Evolutionary conservation across 2,113 vertebrate genomes (phyloP).

Genomic region (Laticauda colubrina): DNA sequence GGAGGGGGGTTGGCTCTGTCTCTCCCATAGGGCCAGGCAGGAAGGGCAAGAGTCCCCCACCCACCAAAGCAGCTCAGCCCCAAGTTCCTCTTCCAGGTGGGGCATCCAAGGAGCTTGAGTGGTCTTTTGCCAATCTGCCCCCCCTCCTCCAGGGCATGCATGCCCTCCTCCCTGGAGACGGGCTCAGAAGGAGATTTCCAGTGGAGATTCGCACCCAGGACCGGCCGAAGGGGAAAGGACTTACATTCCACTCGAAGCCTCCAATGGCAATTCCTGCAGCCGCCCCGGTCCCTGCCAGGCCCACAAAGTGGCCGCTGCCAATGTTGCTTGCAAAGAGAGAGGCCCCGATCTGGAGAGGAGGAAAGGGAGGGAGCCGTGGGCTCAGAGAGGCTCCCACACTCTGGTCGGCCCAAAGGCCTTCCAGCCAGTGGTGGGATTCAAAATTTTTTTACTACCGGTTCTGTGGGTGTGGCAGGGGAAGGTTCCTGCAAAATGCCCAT

Average conservation of each 20-base stretch:
- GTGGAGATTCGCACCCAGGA: background rate
- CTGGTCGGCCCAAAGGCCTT: background rate
- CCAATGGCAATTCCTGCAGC: conserved; percentile 83
- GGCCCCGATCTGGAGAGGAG: conserved; percentile 83
- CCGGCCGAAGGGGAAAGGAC: conserved; percentile 39
- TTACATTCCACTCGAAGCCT: conserved; percentile 93
- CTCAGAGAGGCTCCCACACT: background rate
- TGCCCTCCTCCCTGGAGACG: background rate
- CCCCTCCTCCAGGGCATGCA: background rate
- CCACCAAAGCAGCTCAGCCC: background rate
- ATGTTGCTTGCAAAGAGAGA: conserved; percentile 98
- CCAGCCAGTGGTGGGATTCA: background rate
- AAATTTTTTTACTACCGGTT: too few relatives aligned
- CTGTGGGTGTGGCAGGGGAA: too few relatives aligned
- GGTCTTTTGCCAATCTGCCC: background rate
- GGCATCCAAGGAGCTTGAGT: background rate
- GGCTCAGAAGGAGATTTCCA: background rate
- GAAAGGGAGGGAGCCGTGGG: conserved; percentile 32
- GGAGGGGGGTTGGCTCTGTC: conserved; percentile 24
- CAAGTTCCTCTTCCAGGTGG: background rate
- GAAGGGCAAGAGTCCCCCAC: background rate
- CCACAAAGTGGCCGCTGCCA: conserved; percentile 92
- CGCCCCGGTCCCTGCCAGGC: conserved; percentile 87
- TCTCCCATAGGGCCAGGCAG: background rate
- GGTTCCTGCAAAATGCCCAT: too few relatives aligned